Evolutionary conservation across 2,797 vertebrate species (phyloP).

Genomic region (Gorsachius magnificus): DNA sequence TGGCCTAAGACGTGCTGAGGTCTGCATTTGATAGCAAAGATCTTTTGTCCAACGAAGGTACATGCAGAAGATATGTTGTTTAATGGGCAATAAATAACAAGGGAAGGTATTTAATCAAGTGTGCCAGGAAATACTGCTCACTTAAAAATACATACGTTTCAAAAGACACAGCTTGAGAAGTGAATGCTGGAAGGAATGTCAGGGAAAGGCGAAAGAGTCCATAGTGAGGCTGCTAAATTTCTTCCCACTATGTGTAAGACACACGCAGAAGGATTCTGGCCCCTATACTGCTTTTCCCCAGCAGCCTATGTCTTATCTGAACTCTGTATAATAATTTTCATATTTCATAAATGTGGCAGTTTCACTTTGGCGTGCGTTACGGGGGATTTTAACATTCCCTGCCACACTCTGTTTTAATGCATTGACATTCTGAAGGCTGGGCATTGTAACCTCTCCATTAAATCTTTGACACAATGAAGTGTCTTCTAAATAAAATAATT

Average conservation of each 20-base stretch:
- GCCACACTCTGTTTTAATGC: not conserved
- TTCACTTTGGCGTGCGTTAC: not conserved
- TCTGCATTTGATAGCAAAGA: slow-evolving; percentile 26
- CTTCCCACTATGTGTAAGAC: not conserved
- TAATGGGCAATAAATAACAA: slow-evolving; percentile 49
- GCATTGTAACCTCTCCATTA: slow-evolving; percentile 45
- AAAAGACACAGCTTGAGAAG: not conserved
- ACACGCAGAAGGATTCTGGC: not conserved
- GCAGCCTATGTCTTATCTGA: not conserved
- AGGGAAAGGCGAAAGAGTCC: not conserved
- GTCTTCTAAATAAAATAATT: slow-evolving; percentile 62
- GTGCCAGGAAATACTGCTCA: slow-evolving; percentile 22
- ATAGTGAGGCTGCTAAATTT: not conserved
- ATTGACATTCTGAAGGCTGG: slow-evolving; percentile 26
- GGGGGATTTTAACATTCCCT: slow-evolving; percentile 38
- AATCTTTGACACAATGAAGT: slow-evolving; percentile 59
- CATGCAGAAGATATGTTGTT: not conserved
- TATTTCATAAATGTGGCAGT: not conserved
- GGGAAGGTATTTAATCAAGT: slow-evolving; percentile 37
- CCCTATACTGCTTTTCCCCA: not conserved
- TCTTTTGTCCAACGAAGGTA: not conserved
- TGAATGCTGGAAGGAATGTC: accelerated
- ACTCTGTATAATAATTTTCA: not conserved
- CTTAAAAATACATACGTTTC: not conserved
- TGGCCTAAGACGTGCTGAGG: slow-evolving; percentile 22